Evolutionary conservation across 2,797 vertebrate genomes (phyloP), one percentile per base, ranked within the genome.

Genomic region (Oceanodroma leucorhoa): DNA sequence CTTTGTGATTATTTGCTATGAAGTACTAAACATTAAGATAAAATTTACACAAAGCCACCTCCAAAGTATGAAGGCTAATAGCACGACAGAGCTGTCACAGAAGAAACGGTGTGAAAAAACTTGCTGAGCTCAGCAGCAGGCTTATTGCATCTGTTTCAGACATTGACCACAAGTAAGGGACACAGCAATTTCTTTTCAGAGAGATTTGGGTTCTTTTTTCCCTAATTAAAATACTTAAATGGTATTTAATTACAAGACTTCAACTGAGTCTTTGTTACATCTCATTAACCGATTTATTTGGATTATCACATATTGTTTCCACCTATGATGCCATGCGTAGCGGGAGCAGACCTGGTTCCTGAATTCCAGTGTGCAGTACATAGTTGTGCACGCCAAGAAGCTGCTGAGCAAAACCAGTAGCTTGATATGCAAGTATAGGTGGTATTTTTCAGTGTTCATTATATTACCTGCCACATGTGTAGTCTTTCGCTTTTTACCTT

Each of bases 201-300:
- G 58, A 91, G 16, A 20, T 83, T 30, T n/a, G 45, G 70, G 83
- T 81, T 93, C 30, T 87, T 94, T 87, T 53, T 14, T 76, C 77
- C 58, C 21, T 94, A 73, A 95, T 96, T 95, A 92, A 88, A 92
- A 96, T 94, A 95, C 96, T 95, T 90, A 96, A 94, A 67, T 64
- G 43, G 9, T 55, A 91, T 96, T 97, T 97, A 95, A 96, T 97
- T 92, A 78, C 77, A 75, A 87, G 67, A 62, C 32, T 93, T 94
- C 80, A 77, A 57, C 50, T 71, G 76, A 65, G 53, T 45, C 90
- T 94, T 95, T 91, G 54, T 50, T 88, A 46, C 48, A 50, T 93
- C 87, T 78, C 72, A 71, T 94, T 93, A 94, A 78, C 83, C 21
- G 77, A 60, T 48, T 96, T 83, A 86, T 94, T 96, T 93, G 91